These are phyloP conservation scores for Pseudochirops corinnae DNA, from an alignment of 2,797 vertebrate species.

Conservation along the genomic window DNA sequence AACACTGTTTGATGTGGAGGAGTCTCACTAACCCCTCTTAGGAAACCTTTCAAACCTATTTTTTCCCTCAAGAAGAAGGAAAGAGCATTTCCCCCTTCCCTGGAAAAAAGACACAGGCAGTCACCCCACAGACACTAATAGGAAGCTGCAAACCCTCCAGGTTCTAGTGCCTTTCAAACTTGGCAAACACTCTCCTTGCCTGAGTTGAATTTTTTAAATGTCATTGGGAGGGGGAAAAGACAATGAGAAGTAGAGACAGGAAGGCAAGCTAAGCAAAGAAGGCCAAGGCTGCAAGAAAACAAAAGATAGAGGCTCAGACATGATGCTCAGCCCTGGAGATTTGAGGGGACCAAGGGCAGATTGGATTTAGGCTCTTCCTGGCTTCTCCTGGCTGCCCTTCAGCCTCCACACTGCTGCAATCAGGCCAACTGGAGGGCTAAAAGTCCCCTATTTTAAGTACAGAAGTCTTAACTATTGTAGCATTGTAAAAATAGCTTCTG, in stretches of 20 bases:
- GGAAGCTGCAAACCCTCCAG: conserved; percentile 39
- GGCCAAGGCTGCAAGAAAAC: neutral
- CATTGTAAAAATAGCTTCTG: conserved; percentile 65
- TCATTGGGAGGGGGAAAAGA: conserved; percentile 14
- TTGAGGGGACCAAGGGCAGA: conserved; percentile 11
- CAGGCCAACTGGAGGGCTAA: conserved; percentile 16
- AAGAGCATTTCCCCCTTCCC: neutral
- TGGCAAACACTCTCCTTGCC: conserved; percentile 11
- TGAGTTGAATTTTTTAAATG: conserved; percentile 59
- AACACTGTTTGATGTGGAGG: conserved; percentile 26
- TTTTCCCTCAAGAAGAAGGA: neutral
- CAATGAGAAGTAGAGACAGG: neutral
- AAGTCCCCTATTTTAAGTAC: conserved; percentile 52
- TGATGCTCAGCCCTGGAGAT: neutral
- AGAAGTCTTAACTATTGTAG: conserved; percentile 19
- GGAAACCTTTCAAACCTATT: conserved; percentile 47
- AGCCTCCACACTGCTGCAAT: neutral
- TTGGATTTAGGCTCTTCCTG: conserved; percentile 37
- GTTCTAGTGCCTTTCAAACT: conserved; percentile 54
- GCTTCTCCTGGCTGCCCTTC: neutral
- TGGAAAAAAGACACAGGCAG: conserved; percentile 49
- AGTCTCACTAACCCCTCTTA: conserved; percentile 31
- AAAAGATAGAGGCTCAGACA: conserved; percentile 33
- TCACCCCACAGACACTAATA: neutral
- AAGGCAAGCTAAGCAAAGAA: conserved; percentile 33